Evolutionary conservation across 2,797 vertebrate species (phyloP).

Genomic region (Kryptopterus vitreolus): DNA sequence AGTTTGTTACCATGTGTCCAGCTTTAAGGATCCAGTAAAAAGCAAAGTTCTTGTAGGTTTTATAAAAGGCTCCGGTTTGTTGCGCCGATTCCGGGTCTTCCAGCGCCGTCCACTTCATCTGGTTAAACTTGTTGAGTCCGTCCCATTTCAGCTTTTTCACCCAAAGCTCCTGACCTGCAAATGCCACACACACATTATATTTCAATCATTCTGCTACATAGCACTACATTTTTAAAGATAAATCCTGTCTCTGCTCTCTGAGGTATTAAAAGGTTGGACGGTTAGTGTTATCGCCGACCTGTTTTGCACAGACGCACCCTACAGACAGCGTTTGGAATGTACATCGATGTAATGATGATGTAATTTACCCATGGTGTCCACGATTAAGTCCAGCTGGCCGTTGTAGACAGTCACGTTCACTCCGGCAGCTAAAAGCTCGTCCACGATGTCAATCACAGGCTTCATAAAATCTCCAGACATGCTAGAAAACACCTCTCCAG

Average conservation of each 20-base stretch:
- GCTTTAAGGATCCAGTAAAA: conserved; percentile 98
- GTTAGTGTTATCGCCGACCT: background rate
- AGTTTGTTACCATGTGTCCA: conserved; percentile 88
- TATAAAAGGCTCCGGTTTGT: conserved; percentile 86
- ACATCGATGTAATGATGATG: background rate
- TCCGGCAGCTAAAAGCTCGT: conserved; percentile 79
- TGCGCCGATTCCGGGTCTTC: conserved; percentile 68
- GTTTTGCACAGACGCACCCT: background rate
- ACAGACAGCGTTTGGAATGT: background rate
- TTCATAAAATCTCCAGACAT: conserved; percentile 96
- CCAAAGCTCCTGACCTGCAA: conserved; percentile 90
- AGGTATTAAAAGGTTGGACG: background rate
- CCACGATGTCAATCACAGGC: conserved; percentile 83
- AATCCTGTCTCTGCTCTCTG: background rate
- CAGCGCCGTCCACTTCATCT: conserved; percentile 83
- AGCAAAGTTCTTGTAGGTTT: conserved; percentile 84
- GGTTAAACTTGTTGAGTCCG: conserved; percentile 74
- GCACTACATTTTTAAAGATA: too few species aligned
- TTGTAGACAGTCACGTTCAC: conserved; percentile 92
- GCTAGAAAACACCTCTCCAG: conserved; percentile 78
- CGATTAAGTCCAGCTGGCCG: conserved; percentile 96
- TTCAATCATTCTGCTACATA: too few species aligned
- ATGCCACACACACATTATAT: background rate
- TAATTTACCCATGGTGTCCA: conserved; percentile 90
- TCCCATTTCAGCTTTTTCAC: conserved; percentile 86